phyloP scores from a whole-genome alignment of 92 coral and sea anemone genomes.

The Muricea muricata region DNA sequence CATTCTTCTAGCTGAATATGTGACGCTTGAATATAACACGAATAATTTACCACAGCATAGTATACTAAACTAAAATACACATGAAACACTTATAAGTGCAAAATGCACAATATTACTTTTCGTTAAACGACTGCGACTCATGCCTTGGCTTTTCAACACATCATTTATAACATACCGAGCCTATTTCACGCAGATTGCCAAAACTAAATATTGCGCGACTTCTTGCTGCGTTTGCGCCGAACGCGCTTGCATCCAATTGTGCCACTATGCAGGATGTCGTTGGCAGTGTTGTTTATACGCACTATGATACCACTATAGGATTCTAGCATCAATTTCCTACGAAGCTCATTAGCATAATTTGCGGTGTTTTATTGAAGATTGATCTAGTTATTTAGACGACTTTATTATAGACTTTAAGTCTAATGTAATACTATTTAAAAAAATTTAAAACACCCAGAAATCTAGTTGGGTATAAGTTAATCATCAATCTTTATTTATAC shows the following conservation, averaged over 20 bases:
- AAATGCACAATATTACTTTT: neutral
- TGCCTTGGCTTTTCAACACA: slow-evolving; percentile 3
- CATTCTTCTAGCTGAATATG: too few species aligned
- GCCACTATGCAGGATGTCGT: neutral
- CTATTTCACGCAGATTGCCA: slow-evolving; percentile 18
- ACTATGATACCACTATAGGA: neutral
- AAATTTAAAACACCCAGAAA: too few species aligned
- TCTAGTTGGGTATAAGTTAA: too few species aligned
- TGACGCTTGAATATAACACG: too few species aligned
- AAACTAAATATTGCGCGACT: neutral
- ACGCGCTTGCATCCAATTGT: neutral
- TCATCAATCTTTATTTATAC: too few species aligned
- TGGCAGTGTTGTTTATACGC: neutral
- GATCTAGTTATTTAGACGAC: neutral
- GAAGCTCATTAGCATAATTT: neutral
- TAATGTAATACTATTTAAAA: too few species aligned
- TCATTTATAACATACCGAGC: neutral
- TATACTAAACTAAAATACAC: neutral
- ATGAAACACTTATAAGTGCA: neutral
- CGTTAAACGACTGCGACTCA: neutral
- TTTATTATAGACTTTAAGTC: too few species aligned
- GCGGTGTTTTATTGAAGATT: neutral
- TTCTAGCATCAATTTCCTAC: slow-evolving; percentile 1
- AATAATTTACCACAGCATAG: too few species aligned
- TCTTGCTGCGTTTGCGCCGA: neutral